Conservation (phyloP, 2,113 vertebrate species). For the Lethenteron camtschaticum region DNA sequence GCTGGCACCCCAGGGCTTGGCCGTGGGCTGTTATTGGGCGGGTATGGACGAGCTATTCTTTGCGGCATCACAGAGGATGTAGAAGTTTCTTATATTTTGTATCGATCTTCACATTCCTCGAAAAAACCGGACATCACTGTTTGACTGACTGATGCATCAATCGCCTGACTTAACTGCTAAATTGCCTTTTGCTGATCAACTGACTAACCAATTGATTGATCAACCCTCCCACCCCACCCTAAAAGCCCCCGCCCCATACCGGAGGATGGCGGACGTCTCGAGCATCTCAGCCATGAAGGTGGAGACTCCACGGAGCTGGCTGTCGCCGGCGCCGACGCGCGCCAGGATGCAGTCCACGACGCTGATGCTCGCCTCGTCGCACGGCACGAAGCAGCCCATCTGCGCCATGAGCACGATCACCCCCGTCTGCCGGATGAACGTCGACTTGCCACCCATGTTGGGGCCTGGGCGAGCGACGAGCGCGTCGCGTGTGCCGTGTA, state of each 20-base stretch:
- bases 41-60: too few relatives aligned
- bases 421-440: constrained; percentile 83
- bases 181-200: too few relatives aligned
- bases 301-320: constrained; percentile 84
- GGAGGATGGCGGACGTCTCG: constrained; percentile 74
- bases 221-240: neutral
- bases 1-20: too few relatives aligned
- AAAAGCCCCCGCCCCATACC: constrained; percentile 21
- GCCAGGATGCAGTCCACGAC: constrained; percentile 72
- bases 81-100: too few relatives aligned
- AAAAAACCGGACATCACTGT: too few relatives aligned
- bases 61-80: too few relatives aligned
- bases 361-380: constrained; percentile 58
- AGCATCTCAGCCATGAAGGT: constrained; percentile 98
- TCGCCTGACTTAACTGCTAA: too few relatives aligned
- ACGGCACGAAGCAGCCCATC: constrained; percentile 87
- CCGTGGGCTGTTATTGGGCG: too few relatives aligned
- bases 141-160: too few relatives aligned
- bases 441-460: constrained; percentile 97
- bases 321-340: constrained; percentile 83
- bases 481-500: too few relatives aligned
- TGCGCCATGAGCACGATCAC: constrained; percentile 92
- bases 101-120: too few relatives aligned
- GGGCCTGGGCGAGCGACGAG: constrained; percentile 32
- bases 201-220: too few relatives aligned